Evolutionary conservation across 2,888 invertebrate genomes (phyloP).

Genomic region (Helobdella robusta): DNA sequence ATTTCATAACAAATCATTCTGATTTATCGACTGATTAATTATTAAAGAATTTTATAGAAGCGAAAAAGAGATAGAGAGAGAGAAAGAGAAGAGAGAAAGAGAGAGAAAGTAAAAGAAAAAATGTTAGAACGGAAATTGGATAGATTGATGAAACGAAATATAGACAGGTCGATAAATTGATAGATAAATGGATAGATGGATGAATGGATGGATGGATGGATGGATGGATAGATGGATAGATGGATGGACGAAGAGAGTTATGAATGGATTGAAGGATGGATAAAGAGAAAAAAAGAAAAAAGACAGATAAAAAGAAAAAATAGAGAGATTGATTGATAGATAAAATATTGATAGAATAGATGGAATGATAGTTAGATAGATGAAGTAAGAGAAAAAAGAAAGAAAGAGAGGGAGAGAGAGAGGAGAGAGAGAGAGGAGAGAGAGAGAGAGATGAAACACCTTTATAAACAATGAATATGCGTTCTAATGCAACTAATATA

Average conservation of each 20-base stretch:
- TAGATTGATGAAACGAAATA: background rate
- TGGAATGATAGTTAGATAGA: background rate
- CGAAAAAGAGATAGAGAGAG: background rate
- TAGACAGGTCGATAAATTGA: background rate
- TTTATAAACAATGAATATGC: no score
- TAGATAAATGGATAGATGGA: conserved; percentile 2
- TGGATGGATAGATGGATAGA: conserved; percentile 2
- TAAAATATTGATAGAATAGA: background rate
- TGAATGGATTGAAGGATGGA: background rate
- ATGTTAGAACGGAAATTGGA: background rate
- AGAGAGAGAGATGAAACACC: no score
- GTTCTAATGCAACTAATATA: no score
- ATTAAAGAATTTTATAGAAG: no score
- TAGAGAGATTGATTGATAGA: no score
- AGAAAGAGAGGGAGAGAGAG: background rate
- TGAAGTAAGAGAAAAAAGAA: background rate
- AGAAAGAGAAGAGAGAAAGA: conserved; percentile 1
- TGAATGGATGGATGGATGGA: conserved; percentile 3
- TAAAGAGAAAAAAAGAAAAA: background rate
- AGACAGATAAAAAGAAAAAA: background rate
- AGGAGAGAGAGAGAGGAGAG: no score
- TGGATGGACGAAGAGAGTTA: background rate
- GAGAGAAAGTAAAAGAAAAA: conserved; percentile 1
- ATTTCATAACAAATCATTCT: no score
- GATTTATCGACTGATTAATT: no score